Evolutionary conservation across 2,797 vertebrate genomes (phyloP).

Genomic region (Chelon auratus): DNA sequence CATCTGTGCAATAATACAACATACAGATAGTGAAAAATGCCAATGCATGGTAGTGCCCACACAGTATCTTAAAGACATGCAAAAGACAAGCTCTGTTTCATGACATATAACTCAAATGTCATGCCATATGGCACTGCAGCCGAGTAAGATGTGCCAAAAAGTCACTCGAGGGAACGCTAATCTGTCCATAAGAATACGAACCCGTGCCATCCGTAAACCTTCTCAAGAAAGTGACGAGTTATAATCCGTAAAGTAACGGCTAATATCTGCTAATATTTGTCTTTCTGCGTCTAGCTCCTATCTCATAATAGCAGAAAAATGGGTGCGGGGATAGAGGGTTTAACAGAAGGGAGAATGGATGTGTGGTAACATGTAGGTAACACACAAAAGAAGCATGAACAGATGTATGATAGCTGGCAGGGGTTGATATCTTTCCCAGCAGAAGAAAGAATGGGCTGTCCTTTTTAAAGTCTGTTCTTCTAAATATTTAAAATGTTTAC

Average conservation of each 20-base stretch:
- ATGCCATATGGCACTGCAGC: slow-evolving; percentile 43
- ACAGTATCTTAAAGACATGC: slow-evolving; percentile 15
- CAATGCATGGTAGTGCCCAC: not conserved
- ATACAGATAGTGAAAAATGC: not conserved
- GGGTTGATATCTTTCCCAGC: not conserved
- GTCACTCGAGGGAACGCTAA: slow-evolving; percentile 53
- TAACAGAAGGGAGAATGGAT: not conserved
- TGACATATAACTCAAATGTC: slow-evolving; percentile 22
- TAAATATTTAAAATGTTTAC: not conserved
- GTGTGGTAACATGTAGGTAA: not conserved
- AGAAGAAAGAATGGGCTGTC: not conserved
- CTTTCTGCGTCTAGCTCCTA: slow-evolving; percentile 3
- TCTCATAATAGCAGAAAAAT: not conserved
- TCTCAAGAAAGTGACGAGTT: slow-evolving; percentile 8
- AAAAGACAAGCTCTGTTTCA: slow-evolving; percentile 13
- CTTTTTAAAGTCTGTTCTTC: not conserved
- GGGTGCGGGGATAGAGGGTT: not conserved
- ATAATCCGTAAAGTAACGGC: not conserved
- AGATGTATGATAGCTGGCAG: not conserved
- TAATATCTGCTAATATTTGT: slow-evolving; percentile 21
- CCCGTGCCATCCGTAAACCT: slow-evolving; percentile 42
- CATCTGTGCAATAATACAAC: not conserved
- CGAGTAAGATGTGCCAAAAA: slow-evolving; percentile 47
- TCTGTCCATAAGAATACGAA: slow-evolving; percentile 54
- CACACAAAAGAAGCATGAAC: not conserved